A percentile compares a stretch with the other conserved stretches of the same genome.
phyloP scores from a whole-genome alignment of 2,888 invertebrate species.

The Calliphora vomitoria region DNA sequence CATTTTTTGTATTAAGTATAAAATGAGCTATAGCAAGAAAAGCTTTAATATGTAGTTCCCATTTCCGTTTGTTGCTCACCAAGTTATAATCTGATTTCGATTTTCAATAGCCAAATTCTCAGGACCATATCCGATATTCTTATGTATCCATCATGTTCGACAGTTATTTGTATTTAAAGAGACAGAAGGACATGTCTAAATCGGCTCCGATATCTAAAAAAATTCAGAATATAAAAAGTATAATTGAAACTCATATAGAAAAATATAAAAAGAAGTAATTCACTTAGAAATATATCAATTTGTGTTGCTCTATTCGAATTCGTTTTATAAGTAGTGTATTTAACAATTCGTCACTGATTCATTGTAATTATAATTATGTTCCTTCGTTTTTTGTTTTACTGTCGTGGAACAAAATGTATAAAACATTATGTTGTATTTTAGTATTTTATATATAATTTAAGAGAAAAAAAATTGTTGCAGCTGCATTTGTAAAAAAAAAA shows the following conservation, averaged over 20 bases:
- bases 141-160: no score
- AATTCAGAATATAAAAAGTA: no score
- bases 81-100: no score
- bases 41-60: background rate
- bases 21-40: background rate
- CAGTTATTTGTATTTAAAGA: no score
- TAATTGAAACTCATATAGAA: no score
- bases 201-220: no score
- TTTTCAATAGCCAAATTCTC: no score
- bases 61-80: background rate
- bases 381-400: slow-evolving; percentile 7
- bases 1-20: slow-evolving; percentile 6
- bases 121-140: no score
- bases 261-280: no score
- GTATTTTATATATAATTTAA: slow-evolving; percentile 36
- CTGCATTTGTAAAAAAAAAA: slow-evolving; percentile 51
- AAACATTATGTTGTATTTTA: slow-evolving; percentile 60
- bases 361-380: background rate
- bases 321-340: background rate
- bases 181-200: no score
- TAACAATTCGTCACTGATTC: background rate
- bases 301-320: no score
- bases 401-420: slow-evolving; percentile 47
- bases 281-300: no score
- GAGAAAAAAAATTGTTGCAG: slow-evolving; percentile 62